phyloP scores from a whole-genome alignment of 2,888 invertebrate genomes.

The Folsomia manolachei region DNA sequence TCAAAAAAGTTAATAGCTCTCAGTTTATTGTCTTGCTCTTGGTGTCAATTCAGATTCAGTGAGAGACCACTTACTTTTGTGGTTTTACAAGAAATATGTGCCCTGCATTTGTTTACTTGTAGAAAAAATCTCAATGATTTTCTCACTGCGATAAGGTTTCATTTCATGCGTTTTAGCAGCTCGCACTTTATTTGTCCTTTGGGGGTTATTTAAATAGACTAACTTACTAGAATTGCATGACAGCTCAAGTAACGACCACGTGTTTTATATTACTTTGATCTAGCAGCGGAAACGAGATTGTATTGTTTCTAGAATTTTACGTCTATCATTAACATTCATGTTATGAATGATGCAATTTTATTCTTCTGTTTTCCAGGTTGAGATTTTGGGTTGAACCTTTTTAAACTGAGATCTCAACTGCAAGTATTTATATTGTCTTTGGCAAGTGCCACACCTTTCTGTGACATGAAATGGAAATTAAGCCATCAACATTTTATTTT shows the following conservation, averaged over 20 bases:
- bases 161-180: not conserved
- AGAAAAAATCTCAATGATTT: not conserved
- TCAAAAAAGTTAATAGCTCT: not conserved
- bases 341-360: no score
- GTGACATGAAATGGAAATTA: not conserved
- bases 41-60: not conserved
- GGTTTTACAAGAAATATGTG: not conserved
- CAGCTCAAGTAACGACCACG: no score
- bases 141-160: not conserved
- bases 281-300: no score
- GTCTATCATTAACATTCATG: no score
- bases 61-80: not conserved
- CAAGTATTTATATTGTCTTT: no score
- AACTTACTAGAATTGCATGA: no score
- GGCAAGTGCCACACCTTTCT: no score
- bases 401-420: no score
- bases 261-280: no score
- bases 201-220: not conserved
- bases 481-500: not conserved
- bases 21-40: not conserved
- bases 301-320: no score
- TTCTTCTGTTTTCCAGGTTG: no score
- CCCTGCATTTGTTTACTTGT: not conserved
- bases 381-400: no score
- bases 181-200: not conserved